Conservation (phyloP, 2,797 vertebrate genomes). For the Spinus pinus region DNA sequence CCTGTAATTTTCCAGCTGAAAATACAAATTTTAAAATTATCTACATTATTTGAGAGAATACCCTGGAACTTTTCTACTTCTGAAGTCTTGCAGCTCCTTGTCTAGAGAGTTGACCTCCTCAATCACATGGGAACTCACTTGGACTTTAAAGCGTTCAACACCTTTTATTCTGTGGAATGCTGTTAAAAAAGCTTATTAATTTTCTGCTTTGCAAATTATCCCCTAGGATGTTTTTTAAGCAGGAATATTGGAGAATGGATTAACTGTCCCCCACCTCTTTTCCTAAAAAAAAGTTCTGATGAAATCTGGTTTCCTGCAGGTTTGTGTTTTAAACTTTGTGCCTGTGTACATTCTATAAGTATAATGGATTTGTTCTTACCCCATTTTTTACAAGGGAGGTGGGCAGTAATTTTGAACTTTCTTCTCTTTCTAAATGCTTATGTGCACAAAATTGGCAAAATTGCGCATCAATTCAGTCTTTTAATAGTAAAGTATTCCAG, state of each 20-base stretch:
- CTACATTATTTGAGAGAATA: not conserved
- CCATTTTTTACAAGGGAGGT: not conserved
- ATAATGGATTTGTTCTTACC: not conserved
- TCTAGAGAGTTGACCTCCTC: not conserved
- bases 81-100: not conserved
- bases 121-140: not conserved
- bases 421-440: not conserved
- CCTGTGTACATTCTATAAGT: not conserved
- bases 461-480: not conserved
- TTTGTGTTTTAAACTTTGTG: not conserved
- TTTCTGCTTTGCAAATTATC: not conserved
- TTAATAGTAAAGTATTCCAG: not conserved
- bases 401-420: not conserved
- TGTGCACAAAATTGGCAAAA: not conserved
- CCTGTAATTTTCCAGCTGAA: not conserved
- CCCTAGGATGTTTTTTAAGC: not conserved
- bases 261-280: fast-evolving
- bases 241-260: not conserved
- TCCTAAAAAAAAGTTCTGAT: not conserved
- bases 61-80: not conserved
- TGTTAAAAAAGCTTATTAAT: not conserved
- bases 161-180: not conserved
- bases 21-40: not conserved
- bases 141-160: not conserved
- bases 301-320: not conserved